Evolutionary conservation across 2,888 invertebrate species (phyloP).

Genomic region (Sericinus montela): DNA sequence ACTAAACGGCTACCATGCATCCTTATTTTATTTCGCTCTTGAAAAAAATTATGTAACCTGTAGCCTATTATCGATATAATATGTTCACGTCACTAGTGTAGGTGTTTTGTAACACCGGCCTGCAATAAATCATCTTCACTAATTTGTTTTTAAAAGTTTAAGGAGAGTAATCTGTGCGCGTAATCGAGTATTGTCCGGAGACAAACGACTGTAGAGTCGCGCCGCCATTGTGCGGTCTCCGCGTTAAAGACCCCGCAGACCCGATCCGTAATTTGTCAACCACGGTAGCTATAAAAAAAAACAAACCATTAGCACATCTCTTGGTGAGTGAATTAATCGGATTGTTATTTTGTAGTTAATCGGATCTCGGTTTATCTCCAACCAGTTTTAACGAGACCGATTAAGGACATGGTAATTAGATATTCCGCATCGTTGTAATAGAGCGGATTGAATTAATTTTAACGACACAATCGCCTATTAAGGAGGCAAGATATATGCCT

Average conservation of each 20-base stretch:
- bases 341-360: constrained; percentile 56
- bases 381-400: constrained; percentile 21
- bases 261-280: constrained; percentile 63
- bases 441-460: constrained; percentile 15
- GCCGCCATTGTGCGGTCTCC: constrained; percentile 47
- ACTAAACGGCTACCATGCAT: too few relatives aligned
- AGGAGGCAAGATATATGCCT: not conserved
- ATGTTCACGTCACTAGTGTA: constrained; percentile 21
- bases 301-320: constrained; percentile 54
- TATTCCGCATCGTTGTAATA: constrained; percentile 5
- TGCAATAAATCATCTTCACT: constrained; percentile 74
- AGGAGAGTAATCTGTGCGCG: constrained; percentile 66
- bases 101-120: constrained; percentile 55
- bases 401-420: constrained; percentile 14
- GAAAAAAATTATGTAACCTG: too few relatives aligned
- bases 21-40: too few relatives aligned
- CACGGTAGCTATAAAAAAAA: constrained; percentile 45
- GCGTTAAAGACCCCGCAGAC: constrained; percentile 54
- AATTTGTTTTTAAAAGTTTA: constrained; percentile 78
- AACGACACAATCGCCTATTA: constrained; percentile 13
- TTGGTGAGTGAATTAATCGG: constrained; percentile 66
- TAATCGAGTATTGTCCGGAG: constrained; percentile 67
- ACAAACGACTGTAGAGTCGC: constrained; percentile 49
- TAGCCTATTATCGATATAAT: not conserved
- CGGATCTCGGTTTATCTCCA: constrained; percentile 36